Evolutionary conservation across 2,113 vertebrate species (phyloP).

Genomic region (Pantherophis guttatus): DNA sequence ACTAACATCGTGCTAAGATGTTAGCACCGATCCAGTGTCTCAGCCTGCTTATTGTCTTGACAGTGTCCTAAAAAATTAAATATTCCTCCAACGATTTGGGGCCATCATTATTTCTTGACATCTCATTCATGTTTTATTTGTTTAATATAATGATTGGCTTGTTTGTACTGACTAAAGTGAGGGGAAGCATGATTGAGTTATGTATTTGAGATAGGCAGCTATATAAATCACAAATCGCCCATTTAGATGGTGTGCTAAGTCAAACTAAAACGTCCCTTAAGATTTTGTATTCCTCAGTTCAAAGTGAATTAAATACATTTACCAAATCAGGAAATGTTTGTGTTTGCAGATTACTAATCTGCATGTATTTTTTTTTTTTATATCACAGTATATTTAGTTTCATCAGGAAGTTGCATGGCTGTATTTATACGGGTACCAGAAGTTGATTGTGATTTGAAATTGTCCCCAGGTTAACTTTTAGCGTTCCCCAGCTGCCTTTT

Average conservation of each 20-base stretch:
- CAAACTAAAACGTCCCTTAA: neutral
- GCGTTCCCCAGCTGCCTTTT: neutral
- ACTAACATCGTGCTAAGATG: too few relatives aligned
- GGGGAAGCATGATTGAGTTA: neutral
- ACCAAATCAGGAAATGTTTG: neutral
- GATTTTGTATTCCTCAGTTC: neutral
- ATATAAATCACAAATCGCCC: neutral
- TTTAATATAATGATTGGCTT: neutral
- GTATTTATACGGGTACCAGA: neutral
- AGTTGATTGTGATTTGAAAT: neutral
- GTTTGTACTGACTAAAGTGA: neutral
- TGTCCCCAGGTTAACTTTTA: neutral
- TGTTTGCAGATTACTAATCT: neutral
- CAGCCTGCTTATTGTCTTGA: neutral
- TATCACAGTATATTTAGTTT: neutral
- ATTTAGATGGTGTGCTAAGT: neutral
- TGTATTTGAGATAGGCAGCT: neutral
- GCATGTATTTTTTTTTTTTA: neutral
- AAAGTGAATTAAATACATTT: too few relatives aligned
- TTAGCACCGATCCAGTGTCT: neutral
- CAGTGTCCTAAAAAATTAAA: neutral
- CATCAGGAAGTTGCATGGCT: neutral
- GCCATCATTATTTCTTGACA: neutral
- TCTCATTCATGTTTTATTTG: neutral
- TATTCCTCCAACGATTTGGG: neutral